Evolutionary conservation across 2,888 invertebrate species (phyloP), one percentile per base, ranked within the genome.

Genomic region (Agonopterix alstromeriana): DNA sequence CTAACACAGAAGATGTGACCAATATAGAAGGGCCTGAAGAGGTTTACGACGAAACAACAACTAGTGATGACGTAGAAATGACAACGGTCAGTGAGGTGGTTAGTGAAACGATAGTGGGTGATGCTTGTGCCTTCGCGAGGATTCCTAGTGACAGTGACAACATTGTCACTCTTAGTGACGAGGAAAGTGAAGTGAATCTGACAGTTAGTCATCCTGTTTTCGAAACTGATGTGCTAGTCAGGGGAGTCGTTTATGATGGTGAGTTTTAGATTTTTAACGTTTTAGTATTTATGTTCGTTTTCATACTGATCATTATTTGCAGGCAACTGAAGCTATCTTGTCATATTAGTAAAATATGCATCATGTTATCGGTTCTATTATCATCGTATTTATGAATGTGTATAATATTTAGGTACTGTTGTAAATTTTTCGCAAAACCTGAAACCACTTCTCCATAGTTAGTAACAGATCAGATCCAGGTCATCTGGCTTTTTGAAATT

Each of bases 201-300:
- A 88, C 90, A 3, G 63, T 91, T 47, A 73, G 67, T 48, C 91
- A 91, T 69, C 68, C 82, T 10, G 81, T 90, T 54, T 91, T 91
- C 58, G 87, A 87, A 45, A 75, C 86, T 14, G 82, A 85, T 10
- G 82, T 78, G 61, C 66, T 91, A 58, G 89, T 91, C 43, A 72
- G 86, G 52, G 91, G 90, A 53, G 83, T 91, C 48, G 72, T 81
- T 44, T 91, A 91, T 70, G 89, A 91, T 73, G 91, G 91, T 91
- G 70, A 86, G 87, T 80, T 10, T 38, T 46, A 50, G 36, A 5
- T 41, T 12, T 12, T 10, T 12, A 42, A n/a, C 9, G 10, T n/a
- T 38, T n/a, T 38, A 10, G 2, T 1, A 10, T 38, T n/a, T 38
- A 38, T 38, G 9, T 38, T 3, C 10, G 10, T n/a, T 10, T 38